These are phyloP conservation scores for Ariolimax columbianus DNA, from an alignment of 2,888 invertebrate species.

Conservation along the genomic window DNA sequence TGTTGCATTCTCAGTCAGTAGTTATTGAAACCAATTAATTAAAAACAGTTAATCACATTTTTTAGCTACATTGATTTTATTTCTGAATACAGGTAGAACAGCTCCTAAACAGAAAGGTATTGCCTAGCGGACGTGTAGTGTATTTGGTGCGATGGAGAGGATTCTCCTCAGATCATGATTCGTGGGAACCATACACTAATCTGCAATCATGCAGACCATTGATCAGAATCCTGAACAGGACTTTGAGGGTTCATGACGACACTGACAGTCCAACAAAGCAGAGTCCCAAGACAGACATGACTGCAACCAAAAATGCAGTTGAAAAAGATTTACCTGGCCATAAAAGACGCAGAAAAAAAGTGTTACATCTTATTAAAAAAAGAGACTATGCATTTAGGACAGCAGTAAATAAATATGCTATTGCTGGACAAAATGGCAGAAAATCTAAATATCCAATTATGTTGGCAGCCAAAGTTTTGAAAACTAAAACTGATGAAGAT, in stretches of 20 bases:
- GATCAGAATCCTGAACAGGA: slow-evolving; percentile 60
- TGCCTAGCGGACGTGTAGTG: slow-evolving; percentile 54
- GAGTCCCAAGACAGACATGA: slow-evolving; percentile 4
- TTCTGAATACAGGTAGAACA: slow-evolving; percentile 63
- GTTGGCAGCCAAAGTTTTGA: not conserved
- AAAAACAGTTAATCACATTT: too few relatives aligned
- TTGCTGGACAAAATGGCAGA: not conserved
- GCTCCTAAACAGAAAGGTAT: slow-evolving; percentile 60
- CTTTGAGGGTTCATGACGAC: slow-evolving; percentile 21
- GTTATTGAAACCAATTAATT: too few relatives aligned
- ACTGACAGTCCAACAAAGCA: slow-evolving; percentile 30
- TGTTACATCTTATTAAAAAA: slow-evolving; percentile 12
- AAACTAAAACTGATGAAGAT: not conserved
- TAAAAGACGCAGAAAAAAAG: slow-evolving; percentile 22
- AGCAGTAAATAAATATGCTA: slow-evolving; percentile 1
- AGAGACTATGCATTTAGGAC: slow-evolving; percentile 28
- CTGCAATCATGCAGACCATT: slow-evolving; percentile 61
- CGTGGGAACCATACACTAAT: slow-evolving; percentile 73
- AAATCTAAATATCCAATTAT: slow-evolving; percentile 12
- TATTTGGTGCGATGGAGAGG: slow-evolving; percentile 73
- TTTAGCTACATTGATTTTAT: not conserved
- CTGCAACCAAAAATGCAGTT: not conserved
- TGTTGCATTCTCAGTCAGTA: too few relatives aligned
- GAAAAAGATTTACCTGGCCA: not conserved
- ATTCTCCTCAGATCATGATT: slow-evolving; percentile 66